Evolutionary conservation across 2,888 invertebrate genomes (phyloP), one percentile per base, ranked within the genome.

Genomic region (Napeogenes sylphis): DNA sequence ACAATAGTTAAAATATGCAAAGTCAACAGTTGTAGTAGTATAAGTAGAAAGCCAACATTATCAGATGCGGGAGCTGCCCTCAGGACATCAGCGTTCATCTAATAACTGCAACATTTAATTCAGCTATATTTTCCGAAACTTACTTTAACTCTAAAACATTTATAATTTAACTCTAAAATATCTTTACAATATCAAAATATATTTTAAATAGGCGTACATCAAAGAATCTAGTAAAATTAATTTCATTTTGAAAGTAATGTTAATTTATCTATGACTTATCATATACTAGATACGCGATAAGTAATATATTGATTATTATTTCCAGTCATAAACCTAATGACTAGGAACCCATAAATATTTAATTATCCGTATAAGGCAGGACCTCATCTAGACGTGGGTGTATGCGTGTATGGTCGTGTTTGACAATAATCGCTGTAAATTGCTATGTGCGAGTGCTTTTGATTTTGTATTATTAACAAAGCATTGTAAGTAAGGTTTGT

Each of bases 11-110:
- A 45, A 60, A 21, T 60, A 30, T 45, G 35, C 45, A 45, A 53
- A 59, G 59, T 55, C 51, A 46, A 13, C 30, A 70, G 79, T 80
- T 71, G 74, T 67, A 45, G 83, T 74, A 67, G 76, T 71, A 32
- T 59, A 68, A 71, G 70, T 85, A 85, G 86, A 87, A 87, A 87
- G 87, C 78, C 77, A 76, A 78, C 78, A 78, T 74, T 79, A 83
- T 83, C 82, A 78, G 82, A 84, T 82, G 75, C 65, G 69, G 75
- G 75, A 74, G 78, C 75, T 64, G 67, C 68, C 83, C 83, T 66
- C 77, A 76, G 84, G 84, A 86, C 85, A 87, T 87, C 86, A 82
- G 79, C 81, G 81, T 79, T 76, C 83, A 80, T 83, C 82, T 83
- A 83, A 81, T 83, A 81, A 59, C 61, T 59, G 47, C 46, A 55